phyloP scores from a whole-genome alignment of 2,888 invertebrate species.

The Tipula lateralis region DNA sequence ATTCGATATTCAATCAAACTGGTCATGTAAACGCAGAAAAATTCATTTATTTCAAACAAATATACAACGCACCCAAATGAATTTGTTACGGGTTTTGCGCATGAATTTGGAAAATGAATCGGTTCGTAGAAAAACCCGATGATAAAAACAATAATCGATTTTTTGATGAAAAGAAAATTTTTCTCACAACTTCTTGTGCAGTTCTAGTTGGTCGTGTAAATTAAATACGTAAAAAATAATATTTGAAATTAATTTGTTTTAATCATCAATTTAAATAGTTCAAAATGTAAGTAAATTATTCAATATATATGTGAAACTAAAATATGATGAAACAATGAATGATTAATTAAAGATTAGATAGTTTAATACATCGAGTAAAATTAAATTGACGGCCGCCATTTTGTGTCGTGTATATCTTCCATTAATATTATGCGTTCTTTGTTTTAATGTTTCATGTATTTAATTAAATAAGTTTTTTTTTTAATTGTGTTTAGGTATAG shows the following conservation, averaged over 20 bases:
- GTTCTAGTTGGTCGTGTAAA: conserved; percentile 20
- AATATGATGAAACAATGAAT: neutral
- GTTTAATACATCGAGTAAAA: neutral
- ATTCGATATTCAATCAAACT: neutral
- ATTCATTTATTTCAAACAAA: neutral
- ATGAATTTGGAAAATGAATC: neutral
- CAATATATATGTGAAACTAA: neutral
- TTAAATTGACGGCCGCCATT: neutral
- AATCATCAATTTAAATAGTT: conserved; percentile 20
- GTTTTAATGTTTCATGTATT: neutral
- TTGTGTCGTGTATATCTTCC: conserved; percentile 12
- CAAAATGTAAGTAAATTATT: conserved; percentile 29
- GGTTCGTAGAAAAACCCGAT: conserved; percentile 9
- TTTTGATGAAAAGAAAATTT: neutral
- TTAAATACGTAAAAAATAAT: conserved; percentile 25
- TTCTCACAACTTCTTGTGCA: conserved; percentile 21
- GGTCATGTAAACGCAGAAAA: neutral
- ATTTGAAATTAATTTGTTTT: conserved; percentile 12
- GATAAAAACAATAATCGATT: neutral
- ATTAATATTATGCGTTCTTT: neutral
- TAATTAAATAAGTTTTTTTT: neutral
- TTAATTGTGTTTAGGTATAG: conserved; percentile 48
- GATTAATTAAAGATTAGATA: neutral
- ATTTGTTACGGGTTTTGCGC: neutral
- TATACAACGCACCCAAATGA: neutral